Conservation (phyloP, 1,140 invertebrate species). For the Teleopsis dalmanni region DNA sequence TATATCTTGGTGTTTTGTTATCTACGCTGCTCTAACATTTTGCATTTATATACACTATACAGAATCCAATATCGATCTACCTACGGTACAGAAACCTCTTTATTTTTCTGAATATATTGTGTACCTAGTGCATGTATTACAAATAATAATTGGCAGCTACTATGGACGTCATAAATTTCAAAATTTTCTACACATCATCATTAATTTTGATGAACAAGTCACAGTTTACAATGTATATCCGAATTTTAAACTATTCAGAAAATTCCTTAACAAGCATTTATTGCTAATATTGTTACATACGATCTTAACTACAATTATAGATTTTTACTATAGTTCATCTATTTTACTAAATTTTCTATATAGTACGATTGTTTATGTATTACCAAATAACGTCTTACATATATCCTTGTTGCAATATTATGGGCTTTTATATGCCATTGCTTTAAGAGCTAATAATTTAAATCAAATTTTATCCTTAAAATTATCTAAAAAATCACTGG, state of each 20-base stretch:
- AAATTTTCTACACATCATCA: neutral
- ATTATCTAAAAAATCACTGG: neutral
- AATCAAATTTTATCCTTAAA: conserved; percentile 11
- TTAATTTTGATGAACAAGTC: conserved; percentile 5
- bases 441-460: neutral
- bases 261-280: conserved; percentile 9
- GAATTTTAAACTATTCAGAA: neutral
- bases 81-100: conserved; percentile 10
- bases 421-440: conserved; percentile 1
- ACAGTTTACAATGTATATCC: neutral
- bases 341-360: neutral
- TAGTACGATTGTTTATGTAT: conserved; percentile 9
- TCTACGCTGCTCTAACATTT: neutral
- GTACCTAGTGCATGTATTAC: conserved; percentile 5
- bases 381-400: conserved; percentile 12
- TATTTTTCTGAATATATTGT: conserved; percentile 13
- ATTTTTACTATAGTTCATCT: conserved; percentile 2
- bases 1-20: conserved; percentile 4
- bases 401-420: conserved; percentile 13
- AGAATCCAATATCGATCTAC: conserved; percentile 4
- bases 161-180: neutral
- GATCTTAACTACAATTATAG: neutral
- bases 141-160: neutral
- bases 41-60: conserved; percentile 9
- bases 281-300: neutral